Evolutionary conservation across 1,140 invertebrate species (phyloP).

Genomic region (Agraylea sexmaculata): DNA sequence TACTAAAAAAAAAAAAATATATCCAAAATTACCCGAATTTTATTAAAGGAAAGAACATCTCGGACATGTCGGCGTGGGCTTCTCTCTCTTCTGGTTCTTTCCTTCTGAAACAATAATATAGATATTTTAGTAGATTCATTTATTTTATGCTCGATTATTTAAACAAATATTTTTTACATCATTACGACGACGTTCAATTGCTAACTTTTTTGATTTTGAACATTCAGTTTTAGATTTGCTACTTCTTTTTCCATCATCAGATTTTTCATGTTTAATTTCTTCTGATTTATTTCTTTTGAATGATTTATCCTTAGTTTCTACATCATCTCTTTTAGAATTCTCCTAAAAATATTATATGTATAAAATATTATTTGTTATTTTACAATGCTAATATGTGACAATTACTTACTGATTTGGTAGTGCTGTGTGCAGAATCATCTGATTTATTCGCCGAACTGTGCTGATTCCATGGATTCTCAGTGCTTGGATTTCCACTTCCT

Average conservation of each 20-base stretch:
- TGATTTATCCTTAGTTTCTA: background rate
- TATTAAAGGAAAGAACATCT: constrained; percentile 51
- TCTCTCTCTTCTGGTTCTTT: constrained; percentile 8
- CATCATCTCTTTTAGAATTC: background rate
- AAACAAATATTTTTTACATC: too few species aligned
- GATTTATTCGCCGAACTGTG: constrained; percentile 3
- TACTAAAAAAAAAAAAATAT: background rate
- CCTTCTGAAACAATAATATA: constrained; percentile 10
- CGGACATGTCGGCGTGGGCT: constrained; percentile 31
- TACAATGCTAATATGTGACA: background rate
- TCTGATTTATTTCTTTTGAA: too few species aligned
- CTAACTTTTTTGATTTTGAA: background rate
- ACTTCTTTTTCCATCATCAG: background rate
- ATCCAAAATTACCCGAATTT: constrained; percentile 44
- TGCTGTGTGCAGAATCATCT: background rate
- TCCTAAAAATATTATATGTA: background rate
- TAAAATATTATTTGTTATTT: background rate
- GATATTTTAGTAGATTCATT: too few species aligned
- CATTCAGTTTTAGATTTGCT: constrained; percentile 1
- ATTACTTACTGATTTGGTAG: constrained; percentile 6
- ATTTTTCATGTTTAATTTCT: constrained; percentile 2
- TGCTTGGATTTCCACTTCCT: constrained; percentile 14
- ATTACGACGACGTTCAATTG: background rate
- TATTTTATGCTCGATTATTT: too few species aligned
- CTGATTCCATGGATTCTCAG: background rate